Percentiles rank a stretch among this genome's conserved stretches.
These are phyloP conservation scores for Coronaproctus castanopsis DNA, from an alignment of 2,888 invertebrate genomes.

Conservation along the genomic window DNA sequence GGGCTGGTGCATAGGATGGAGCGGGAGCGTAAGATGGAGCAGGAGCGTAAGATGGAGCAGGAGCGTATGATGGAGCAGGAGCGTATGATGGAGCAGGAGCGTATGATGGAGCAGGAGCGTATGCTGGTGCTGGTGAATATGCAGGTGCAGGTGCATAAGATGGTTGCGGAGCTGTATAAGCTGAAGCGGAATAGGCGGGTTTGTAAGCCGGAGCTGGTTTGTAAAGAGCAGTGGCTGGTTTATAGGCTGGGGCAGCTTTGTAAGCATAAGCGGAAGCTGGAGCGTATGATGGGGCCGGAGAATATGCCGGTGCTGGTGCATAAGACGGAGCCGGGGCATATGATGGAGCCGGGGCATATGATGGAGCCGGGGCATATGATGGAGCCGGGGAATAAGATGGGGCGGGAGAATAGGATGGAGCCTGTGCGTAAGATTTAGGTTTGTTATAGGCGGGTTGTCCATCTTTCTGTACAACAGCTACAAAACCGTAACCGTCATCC, in stretches of 20 bases:
- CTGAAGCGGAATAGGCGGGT: conserved; percentile 11
- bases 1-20: conserved; percentile 9
- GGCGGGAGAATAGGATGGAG: conserved; percentile 14
- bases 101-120: conserved; percentile 8
- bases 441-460: conserved; percentile 8
- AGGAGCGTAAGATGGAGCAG: conserved; percentile 9
- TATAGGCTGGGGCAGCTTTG: conserved; percentile 12
- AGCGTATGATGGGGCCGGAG: no score
- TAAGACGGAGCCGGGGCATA: conserved; percentile 14
- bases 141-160: not conserved
- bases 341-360: conserved; percentile 7
- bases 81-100: conserved; percentile 15
- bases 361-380: conserved; percentile 14
- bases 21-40: conserved; percentile 14
- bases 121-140: conserved; percentile 5
- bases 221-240: conserved; percentile 11
- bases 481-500: conserved; percentile 18
- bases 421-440: conserved; percentile 13
- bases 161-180: not conserved
- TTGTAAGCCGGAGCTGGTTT: conserved; percentile 12
- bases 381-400: conserved; percentile 5
- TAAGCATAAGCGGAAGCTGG: conserved; percentile 16
- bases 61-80: conserved; percentile 11
- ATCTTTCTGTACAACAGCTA: conserved; percentile 17
- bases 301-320: conserved; percentile 14